Evolutionary conservation across 2,797 vertebrate genomes (phyloP), one percentile per base, ranked within the genome.

Genomic region (Erpetoichthys calabaricus): DNA sequence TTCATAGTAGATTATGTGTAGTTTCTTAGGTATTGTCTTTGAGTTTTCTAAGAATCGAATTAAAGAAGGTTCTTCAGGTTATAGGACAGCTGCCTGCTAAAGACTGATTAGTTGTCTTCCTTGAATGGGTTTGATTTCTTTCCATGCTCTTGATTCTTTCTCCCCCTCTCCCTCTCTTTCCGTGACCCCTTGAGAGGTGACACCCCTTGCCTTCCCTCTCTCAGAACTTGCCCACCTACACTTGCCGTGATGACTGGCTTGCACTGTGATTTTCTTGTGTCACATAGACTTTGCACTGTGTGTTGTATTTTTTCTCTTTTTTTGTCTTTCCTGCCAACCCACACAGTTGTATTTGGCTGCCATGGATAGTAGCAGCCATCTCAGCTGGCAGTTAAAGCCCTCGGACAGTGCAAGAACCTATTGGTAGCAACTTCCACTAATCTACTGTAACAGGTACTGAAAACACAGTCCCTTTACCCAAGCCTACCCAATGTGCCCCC

Each of bases 331-430:
- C 81, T 81, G 80, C 84, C 70, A 80, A 85, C 79, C 87, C 88
- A 86, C 83, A 75, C 86, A 96, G 95, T 88, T 92, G 82, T 97
- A 91, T 91, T 91, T 94, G 90, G 88, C 89, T 77, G 89, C 91
- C 76, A 80, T 84, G 82, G 91, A 93, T 85, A 91, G 83, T 94
- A 88, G 86, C 86, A 88, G 89, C 83, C 90, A 82, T 79, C 81
- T 85, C 75, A 90, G 87, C 85, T 95, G 94, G 92, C 92, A 90
- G 84, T 87, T 95, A 93, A 96, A 94, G 86, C 91, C 92, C 78
- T 88, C 85, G 86, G 90, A 87, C 86, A 91, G 86, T 82, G 87
- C 89, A 72, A 86, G 91, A 83, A 92, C 86, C 63, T 91, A 87
- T 87, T 92, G 91, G 89, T 95, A 92, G 88, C 87, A 76, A 76